These are phyloP conservation scores for Athene cunicularia DNA, from an alignment of 2,113 vertebrate species.

Conservation along the genomic window DNA sequence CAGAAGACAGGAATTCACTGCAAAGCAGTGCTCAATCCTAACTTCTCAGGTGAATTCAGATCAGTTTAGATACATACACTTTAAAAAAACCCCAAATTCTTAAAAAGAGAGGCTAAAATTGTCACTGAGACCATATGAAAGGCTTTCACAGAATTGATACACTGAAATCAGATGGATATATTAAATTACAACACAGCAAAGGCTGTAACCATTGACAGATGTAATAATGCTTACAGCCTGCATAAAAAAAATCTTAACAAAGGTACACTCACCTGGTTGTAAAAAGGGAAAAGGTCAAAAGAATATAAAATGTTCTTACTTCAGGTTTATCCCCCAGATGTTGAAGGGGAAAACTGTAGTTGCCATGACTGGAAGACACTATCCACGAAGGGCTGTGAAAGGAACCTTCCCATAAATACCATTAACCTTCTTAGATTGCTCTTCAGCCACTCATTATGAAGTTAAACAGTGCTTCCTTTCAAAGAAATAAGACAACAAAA, in stretches of 20 bases:
- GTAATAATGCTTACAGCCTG: not conserved
- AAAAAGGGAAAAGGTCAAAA: not conserved
- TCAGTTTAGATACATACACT: not conserved
- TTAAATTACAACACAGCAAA: not conserved
- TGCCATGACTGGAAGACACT: not conserved
- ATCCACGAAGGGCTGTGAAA: not conserved
- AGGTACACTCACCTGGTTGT: not conserved
- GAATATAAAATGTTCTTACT: not conserved
- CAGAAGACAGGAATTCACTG: not conserved
- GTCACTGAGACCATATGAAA: not conserved
- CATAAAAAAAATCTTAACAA: not conserved
- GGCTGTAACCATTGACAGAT: not conserved
- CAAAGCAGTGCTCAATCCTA: not conserved
- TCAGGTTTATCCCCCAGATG: not conserved
- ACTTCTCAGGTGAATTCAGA: not conserved
- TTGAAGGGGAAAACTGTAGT: not conserved
- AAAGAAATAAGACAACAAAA: not conserved
- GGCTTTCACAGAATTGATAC: not conserved
- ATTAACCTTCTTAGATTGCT: not conserved
- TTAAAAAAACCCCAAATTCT: not conserved
- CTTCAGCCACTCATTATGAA: not conserved
- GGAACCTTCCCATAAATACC: not conserved
- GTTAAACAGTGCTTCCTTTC: not conserved
- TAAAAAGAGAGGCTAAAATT: not conserved
- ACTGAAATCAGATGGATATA: not conserved